A percentile compares a stretch with the other conserved stretches of the same genome.
phyloP scores from a whole-genome alignment of 2,113 vertebrate genomes.

The Catharus fuscescens region DNA sequence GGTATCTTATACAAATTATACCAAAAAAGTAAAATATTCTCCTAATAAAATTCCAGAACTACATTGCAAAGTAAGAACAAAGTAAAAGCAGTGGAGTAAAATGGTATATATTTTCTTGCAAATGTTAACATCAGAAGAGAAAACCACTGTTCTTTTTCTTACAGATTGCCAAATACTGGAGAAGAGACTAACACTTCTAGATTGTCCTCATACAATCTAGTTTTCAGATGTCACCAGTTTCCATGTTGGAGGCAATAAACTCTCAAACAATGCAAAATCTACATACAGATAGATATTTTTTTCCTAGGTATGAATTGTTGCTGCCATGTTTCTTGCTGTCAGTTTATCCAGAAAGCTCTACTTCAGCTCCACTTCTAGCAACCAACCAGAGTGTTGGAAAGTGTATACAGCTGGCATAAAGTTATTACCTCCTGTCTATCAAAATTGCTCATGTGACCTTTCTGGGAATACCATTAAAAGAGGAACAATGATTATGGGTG shows the following conservation, averaged over 20 bases:
- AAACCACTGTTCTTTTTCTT: background rate
- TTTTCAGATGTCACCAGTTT: background rate
- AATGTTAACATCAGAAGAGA: background rate
- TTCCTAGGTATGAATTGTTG: background rate
- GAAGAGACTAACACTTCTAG: background rate
- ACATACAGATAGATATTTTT: background rate
- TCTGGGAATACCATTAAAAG: slow-evolving; percentile 29
- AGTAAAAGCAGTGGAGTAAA: background rate
- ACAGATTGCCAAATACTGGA: background rate
- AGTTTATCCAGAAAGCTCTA: background rate
- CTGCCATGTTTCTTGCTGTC: background rate
- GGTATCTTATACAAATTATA: background rate
- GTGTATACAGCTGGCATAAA: background rate
- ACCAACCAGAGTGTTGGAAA: background rate
- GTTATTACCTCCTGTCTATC: background rate
- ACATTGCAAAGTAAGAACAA: background rate
- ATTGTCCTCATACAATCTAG: background rate
- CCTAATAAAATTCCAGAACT: background rate
- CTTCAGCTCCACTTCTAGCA: background rate
- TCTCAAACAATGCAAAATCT: background rate
- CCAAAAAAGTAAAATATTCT: background rate
- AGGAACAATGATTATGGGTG: background rate
- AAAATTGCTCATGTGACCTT: background rate
- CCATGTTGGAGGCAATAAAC: background rate
- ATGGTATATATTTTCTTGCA: background rate